Base-by-base conservation (phyloP, 1,140 invertebrate species). In the Episyrphus balteatus region DNA sequence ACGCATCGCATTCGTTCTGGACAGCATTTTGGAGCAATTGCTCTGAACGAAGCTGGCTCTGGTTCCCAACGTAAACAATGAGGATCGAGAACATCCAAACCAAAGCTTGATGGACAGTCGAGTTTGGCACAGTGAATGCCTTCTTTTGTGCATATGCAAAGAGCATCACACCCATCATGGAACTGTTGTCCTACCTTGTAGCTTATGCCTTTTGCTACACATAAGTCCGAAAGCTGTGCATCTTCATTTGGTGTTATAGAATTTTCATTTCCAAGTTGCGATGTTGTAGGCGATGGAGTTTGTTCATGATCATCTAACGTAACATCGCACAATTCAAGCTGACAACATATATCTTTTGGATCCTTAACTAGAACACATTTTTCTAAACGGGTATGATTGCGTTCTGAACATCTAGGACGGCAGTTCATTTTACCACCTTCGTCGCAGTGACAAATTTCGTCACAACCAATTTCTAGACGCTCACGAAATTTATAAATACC, bases 41-140 rank as follows among this genome's bases (percentile, higher is more conserved):
- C 80, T 14, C 75, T 69, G 52, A 85, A 85, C 58, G 82, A 71
- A 0, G 79, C 73, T 0, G 86, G 83, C 13, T 81, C 80, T 0
- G 81, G 80, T 53, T 88, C 86, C 90, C 90, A 93, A 50, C 83
- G 77, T 1, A 92, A 62, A 62, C 91, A 94, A 39, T 82, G 75
- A 1, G 85, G 81, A 58, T 89, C 83, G n/a, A 89, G 59, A 2
- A 89, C 75, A 55, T 91, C 86, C 12, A 90, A 67, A 1, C 84
- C 88, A 51, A 86, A 88, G 51, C 84, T 83, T 1, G 81, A 81
- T 0, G 88, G 88, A 59, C 88, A 92, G 47, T 87, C 78, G 11
- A 92, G 75, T 26, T 82, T 81, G 5, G 80, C 75, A 60, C 90
- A 93, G 46, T 84, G 79, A 1, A 82, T 75, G 31, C 74, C 76